Evolutionary conservation across 2,888 invertebrate genomes (phyloP).

Genomic region (Acronicta psi): DNA sequence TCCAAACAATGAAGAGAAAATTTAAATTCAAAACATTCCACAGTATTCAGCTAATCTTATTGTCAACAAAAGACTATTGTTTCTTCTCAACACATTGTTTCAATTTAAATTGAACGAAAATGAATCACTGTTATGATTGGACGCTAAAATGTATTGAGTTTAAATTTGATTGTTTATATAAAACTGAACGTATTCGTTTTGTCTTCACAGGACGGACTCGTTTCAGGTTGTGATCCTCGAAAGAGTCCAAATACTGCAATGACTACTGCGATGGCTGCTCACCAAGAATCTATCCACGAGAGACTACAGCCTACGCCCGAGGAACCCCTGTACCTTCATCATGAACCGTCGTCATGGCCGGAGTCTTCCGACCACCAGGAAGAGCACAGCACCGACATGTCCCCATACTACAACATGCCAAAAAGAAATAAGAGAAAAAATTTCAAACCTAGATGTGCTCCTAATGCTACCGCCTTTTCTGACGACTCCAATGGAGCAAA

Average conservation of each 20-base stretch:
- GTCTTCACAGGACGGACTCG: slow-evolving; percentile 77
- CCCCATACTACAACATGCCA: slow-evolving; percentile 87
- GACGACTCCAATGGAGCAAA: slow-evolving; percentile 84
- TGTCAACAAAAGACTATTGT: slow-evolving; percentile 88
- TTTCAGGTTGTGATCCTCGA: slow-evolving; percentile 75
- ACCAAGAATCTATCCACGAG: slow-evolving; percentile 88
- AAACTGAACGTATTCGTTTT: slow-evolving; percentile 57
- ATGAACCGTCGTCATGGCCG: slow-evolving; percentile 88
- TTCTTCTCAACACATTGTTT: slow-evolving; percentile 85
- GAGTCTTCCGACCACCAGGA: slow-evolving; percentile 79
- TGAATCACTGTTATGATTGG: slow-evolving; percentile 88
- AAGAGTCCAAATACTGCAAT: slow-evolving; percentile 84
- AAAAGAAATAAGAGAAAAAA: slow-evolving; percentile 94
- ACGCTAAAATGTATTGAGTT: slow-evolving; percentile 84
- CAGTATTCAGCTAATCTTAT: slow-evolving; percentile 87
- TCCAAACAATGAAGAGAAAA: slow-evolving; percentile 84
- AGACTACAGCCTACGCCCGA: slow-evolving; percentile 83
- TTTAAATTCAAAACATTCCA: slow-evolving; percentile 86
- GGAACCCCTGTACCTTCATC: slow-evolving; percentile 83
- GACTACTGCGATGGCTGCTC: slow-evolving; percentile 89
- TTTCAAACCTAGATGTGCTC: slow-evolving; percentile 93
- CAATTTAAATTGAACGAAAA: slow-evolving; percentile 80
- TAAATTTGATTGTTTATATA: slow-evolving; percentile 84
- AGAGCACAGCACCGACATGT: slow-evolving; percentile 79
- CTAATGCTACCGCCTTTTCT: slow-evolving; percentile 86